Conservation (phyloP, 2,113 vertebrate species). For the Burhinus oedicnemus region DNA sequence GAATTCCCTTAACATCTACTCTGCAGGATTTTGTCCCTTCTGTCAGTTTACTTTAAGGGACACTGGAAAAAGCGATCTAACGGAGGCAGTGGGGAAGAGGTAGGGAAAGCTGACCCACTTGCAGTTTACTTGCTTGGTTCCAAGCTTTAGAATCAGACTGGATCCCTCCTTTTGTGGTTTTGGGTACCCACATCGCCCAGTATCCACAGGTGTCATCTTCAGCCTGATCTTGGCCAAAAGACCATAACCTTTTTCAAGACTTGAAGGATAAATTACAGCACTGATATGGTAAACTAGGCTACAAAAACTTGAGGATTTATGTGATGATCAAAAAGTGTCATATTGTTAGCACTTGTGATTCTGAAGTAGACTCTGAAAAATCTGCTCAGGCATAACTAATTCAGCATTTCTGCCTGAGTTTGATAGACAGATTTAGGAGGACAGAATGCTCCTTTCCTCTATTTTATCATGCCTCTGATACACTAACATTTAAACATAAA, state of each 20-base stretch:
- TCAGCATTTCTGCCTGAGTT: not conserved
- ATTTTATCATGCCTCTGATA: not conserved
- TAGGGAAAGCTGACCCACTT: not conserved
- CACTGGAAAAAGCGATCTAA: not conserved
- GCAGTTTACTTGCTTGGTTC: not conserved
- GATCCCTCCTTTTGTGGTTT: not conserved
- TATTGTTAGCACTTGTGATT: not conserved
- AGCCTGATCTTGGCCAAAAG: not conserved
- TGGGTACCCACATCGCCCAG: not conserved
- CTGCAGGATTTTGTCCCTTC: not conserved
- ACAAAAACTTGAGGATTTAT: not conserved
- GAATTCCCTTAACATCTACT: not conserved
- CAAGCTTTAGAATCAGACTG: not conserved
- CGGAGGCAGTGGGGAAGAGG: fast-evolving
- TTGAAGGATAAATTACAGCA: not conserved
- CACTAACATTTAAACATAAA: not conserved
- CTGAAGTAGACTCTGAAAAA: not conserved
- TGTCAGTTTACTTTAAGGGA: not conserved
- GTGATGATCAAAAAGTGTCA: not conserved
- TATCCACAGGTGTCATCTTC: not conserved
- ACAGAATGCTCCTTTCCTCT: not conserved
- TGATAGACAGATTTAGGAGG: not conserved
- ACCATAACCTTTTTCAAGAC: not conserved
- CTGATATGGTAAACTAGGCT: not conserved
- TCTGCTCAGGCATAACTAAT: not conserved